A percentile compares a stretch with the other conserved stretches of the same genome.
These are phyloP conservation scores for Momotus momota DNA, from an alignment of 2,797 vertebrate genomes.

Conservation along the genomic window DNA sequence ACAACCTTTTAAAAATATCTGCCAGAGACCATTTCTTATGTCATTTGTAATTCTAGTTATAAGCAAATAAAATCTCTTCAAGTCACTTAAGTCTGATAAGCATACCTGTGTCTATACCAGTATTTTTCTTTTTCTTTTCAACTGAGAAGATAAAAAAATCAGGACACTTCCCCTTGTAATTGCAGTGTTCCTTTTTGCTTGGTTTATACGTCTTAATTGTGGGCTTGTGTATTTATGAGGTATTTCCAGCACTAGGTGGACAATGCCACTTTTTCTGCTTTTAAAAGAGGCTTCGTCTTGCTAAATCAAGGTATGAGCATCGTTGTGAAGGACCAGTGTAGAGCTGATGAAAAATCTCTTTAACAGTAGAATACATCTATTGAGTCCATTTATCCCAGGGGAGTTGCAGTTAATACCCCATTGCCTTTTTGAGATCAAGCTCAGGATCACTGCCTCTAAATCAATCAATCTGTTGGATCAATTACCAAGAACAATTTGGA, in stretches of 20 bases:
- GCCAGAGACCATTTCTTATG: not conserved
- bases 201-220: not conserved
- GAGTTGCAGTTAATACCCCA: not conserved
- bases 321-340: not conserved
- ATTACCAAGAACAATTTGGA: not conserved
- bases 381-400: not conserved
- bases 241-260: not conserved
- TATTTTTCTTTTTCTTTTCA: not conserved
- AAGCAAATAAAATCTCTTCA: not conserved
- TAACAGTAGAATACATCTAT: not conserved
- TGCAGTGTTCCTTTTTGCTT: not conserved
- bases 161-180: not conserved
- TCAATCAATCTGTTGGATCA: not conserved
- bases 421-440: not conserved
- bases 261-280: not conserved
- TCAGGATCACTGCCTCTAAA: not conserved
- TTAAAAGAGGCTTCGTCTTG: not conserved
- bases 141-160: not conserved
- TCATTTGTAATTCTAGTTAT: not conserved
- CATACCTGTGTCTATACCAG: not conserved
- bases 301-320: not conserved
- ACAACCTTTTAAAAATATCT: not conserved
- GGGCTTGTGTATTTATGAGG: rapidly evolving
- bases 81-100: not conserved
- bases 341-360: not conserved